Conservation (phyloP, 2,113 vertebrate species). For the Spheniscus mendiculus region DNA sequence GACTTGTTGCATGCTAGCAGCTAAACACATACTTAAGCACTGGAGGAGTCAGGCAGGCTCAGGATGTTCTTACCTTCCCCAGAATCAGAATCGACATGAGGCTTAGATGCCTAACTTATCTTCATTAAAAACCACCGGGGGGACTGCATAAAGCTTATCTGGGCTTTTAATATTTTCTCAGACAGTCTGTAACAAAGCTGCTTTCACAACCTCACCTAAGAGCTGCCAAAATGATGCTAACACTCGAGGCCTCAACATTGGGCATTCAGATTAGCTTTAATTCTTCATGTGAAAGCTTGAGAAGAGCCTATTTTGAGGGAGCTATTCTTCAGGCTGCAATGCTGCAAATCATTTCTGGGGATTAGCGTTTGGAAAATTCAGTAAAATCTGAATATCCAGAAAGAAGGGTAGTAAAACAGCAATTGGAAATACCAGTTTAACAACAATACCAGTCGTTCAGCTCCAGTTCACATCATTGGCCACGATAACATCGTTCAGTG, state of each 20-base stretch:
- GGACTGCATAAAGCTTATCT: not conserved
- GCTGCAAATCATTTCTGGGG: not conserved
- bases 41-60: not conserved
- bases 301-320: not conserved
- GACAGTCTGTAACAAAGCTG: not conserved
- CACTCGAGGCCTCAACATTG: not conserved
- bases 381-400: not conserved
- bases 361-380: not conserved
- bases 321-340: not conserved
- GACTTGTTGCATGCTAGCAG: not conserved
- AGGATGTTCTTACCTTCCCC: not conserved
- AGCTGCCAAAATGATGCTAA: not conserved
- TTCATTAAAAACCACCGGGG: not conserved
- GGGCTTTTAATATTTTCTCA: not conserved
- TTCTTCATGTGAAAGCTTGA: not conserved
- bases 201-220: not conserved
- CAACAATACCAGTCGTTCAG: not conserved
- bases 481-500: accelerated
- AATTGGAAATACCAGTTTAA: not conserved
- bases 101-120: not conserved
- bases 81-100: not conserved
- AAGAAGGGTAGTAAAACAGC: not conserved
- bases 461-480: not conserved
- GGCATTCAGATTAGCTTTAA: not conserved
- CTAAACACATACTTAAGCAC: not conserved